Evolutionary conservation across 2,113 vertebrate genomes (phyloP).

Genomic region (Ardeotis arabs): DNA sequence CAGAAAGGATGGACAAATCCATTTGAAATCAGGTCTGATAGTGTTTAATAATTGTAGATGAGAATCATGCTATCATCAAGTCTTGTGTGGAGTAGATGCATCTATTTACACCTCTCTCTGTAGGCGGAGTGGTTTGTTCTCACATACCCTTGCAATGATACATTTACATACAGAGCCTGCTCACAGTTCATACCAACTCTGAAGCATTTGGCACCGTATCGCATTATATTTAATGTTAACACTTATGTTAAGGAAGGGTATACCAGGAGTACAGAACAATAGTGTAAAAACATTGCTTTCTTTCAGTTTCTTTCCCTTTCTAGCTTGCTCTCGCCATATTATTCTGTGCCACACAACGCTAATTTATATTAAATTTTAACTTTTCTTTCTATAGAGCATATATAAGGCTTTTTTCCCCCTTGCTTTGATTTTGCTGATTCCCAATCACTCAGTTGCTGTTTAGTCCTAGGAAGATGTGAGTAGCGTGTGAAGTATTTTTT

Average conservation of each 20-base stretch:
- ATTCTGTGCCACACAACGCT: background rate
- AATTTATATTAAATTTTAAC: background rate
- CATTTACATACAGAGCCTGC: conserved; percentile 63
- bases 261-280: conserved; percentile 29
- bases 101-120: conserved; percentile 41
- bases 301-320: background rate
- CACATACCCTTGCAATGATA: conserved; percentile 50
- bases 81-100: background rate
- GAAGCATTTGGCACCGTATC: conserved; percentile 40
- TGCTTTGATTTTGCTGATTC: background rate
- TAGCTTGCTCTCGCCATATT: background rate
- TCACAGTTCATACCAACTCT: conserved; percentile 42
- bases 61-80: background rate
- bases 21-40: background rate
- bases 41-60: background rate
- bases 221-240: conserved; percentile 48
- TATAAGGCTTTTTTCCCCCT: background rate
- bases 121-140: conserved; percentile 53
- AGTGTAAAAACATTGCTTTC: background rate
- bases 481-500: background rate
- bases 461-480: background rate
- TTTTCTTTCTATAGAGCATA: background rate
- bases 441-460: background rate
- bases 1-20: background rate
- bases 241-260: conserved; percentile 35